Percentiles rank a stretch among this genome's conserved stretches.
These are phyloP conservation scores for Thereva unica DNA, from an alignment of 2,888 invertebrate genomes.

Conservation along the genomic window DNA sequence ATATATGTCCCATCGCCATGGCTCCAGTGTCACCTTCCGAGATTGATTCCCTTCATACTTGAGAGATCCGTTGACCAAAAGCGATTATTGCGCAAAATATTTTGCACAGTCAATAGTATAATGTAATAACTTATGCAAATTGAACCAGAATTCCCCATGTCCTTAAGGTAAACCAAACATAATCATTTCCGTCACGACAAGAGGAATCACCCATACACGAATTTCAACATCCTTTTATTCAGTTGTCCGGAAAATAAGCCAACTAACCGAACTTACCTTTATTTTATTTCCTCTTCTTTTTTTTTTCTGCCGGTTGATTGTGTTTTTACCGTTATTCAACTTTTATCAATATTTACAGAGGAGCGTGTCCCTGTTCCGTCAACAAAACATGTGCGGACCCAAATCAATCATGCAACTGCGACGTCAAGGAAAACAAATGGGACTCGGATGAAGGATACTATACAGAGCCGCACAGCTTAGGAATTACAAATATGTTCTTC, in stretches of 20 bases:
- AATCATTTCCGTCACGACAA: conserved; percentile 19
- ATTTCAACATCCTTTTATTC: conserved; percentile 18
- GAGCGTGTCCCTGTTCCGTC: conserved; percentile 75
- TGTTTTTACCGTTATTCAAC: conserved; percentile 21
- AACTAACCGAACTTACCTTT: conserved; percentile 28
- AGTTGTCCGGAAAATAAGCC: conserved; percentile 35
- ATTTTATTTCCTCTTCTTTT: too few relatives aligned
- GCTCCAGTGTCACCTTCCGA: too few relatives aligned
- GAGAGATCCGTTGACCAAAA: too few relatives aligned
- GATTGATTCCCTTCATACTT: too few relatives aligned
- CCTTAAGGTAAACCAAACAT: conserved; percentile 9
- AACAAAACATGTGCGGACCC: conserved; percentile 81
- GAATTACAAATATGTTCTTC: conserved; percentile 89
- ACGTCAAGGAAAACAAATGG: conserved; percentile 85
- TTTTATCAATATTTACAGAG: conserved; percentile 59
- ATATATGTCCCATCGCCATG: too few relatives aligned
- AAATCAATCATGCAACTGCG: conserved; percentile 87
- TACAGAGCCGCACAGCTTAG: conserved; percentile 77
- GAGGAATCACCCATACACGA: background rate
- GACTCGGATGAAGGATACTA: conserved; percentile 86
- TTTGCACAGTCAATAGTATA: too few relatives aligned
- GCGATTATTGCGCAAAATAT: too few relatives aligned
- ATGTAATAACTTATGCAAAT: too few relatives aligned
- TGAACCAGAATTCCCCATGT: too few relatives aligned
- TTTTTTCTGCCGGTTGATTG: conserved; percentile 9